Base-by-base conservation (phyloP, 2,888 invertebrate species). In the Cabera pusaria region DNA sequence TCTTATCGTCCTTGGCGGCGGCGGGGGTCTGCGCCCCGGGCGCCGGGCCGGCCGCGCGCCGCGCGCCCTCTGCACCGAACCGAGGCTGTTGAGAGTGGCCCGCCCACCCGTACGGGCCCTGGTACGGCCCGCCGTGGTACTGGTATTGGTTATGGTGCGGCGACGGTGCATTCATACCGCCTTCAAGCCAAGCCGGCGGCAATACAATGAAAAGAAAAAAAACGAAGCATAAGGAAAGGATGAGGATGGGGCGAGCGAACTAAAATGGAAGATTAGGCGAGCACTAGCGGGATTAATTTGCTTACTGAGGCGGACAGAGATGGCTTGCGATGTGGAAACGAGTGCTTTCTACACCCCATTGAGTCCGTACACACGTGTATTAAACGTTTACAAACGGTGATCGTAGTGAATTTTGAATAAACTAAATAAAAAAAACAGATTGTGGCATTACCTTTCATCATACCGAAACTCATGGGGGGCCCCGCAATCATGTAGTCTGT, bases 391-490 rank as follows among this genome's bases (percentile, higher is more conserved):
- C n/a, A 14, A 4, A 14, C 14, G 2, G 14, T 14, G 4, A 14
- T 3, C 4, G 14, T 14, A 4, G 14, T 14, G 62, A 84, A 83
- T 82, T 86, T 88, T 71, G 79, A 78, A 81, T 60, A 73, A 63
- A 60, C n/a, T n/a, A 59, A 62, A 65, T 54, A 57, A 56, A 67
- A 65, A 64, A 72, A 68, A 75, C 74, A 72, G 68, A 69, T 76
- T 68, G 73, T 72, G 72, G 83, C 80, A 89, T 93, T 94, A 95
- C 94, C 95, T 94, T 94, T 94, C 90, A 95, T 92, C 90, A 94
- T 94, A 93, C 94, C 94, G 93, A 93, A 94, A 91, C 93, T 93
- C 92, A 94, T 92, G 88, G 94, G 93, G 90, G 92, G 92, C 87
- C 94, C 93, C 90, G 93, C 93, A 90, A 93, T 92, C 93, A 93